Evolutionary conservation across 2,113 vertebrate species (phyloP), one percentile per base, ranked within the genome.

Genomic region (Oncorhynchus tshawytscha): DNA sequence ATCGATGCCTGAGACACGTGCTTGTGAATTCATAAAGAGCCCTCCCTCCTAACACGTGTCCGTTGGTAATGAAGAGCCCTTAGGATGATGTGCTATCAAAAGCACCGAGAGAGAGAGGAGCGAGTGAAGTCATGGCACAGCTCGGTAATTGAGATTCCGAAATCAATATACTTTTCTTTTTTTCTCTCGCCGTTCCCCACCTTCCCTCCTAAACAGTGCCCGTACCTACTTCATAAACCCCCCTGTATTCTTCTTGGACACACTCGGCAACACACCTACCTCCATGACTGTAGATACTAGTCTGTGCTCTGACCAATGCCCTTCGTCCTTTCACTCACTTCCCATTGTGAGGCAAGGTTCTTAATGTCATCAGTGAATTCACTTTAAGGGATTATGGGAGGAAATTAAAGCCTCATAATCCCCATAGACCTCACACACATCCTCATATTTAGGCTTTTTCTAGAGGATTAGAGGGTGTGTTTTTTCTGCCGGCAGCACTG

Each of bases 331-430:
- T 15, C 66, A 22, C 64, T 78, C 49, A 51, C 60, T 18, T 67
- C 67, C 54, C 45, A 72, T 79, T 34, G 68, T 59, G 74, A 72
- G 18, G 39, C 73, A 82, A 75, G 75, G 76, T 67, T 75, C 34
- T 70, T 87, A 84, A 85, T 88, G 81, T 79, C 83, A 77, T 88
- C 81, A 84, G 70, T 74, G 83, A 78, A 87, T 85, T 87, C 77
- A 84, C 82, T 84, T 88, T 80, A 82, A 84, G 76, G 85, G 83
- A 88, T 86, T 86, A 88, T 29, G 51, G 72, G 34, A 59, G 80
- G 15, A 3, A 84, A 85, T 80, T 79, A 79, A 72, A 79, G 67
- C 69, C 39, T 60, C 65, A 76, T 88, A 85, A 88, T 86, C 85
- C 81, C 80, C 16, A 59, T 48, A 77, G 81, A 84, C 72, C 80